Evolutionary conservation across 2,888 invertebrate species (phyloP).

Genomic region (Hirtodrosophila cameraria): DNA sequence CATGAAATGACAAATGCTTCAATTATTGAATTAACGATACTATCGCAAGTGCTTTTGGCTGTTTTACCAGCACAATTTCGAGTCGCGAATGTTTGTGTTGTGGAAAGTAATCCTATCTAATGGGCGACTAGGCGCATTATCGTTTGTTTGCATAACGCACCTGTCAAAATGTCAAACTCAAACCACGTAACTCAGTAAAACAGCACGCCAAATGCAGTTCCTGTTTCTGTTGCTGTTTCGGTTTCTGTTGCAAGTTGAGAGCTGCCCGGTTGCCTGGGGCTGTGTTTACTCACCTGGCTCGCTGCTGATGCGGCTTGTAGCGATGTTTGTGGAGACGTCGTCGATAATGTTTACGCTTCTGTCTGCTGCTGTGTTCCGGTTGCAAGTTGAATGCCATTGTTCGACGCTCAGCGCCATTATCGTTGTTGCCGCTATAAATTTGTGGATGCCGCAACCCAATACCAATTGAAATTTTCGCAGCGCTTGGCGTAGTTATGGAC

Average conservation of each 20-base stretch:
- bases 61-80: too few relatives aligned
- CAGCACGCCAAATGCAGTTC: not conserved
- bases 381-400: not conserved
- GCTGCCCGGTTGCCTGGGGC: not conserved
- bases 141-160: conserved; percentile 39
- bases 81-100: too few relatives aligned
- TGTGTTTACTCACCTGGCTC: conserved; percentile 61
- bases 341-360: conserved; percentile 72
- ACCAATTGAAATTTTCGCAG: conserved; percentile 20
- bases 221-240: too few relatives aligned
- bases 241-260: conserved; percentile 3
- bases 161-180: conserved; percentile 47
- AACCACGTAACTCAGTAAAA: conserved; percentile 26
- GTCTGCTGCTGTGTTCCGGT: conserved; percentile 25
- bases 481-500: conserved; percentile 16
- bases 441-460: conserved; percentile 16
- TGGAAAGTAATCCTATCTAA: too few relatives aligned
- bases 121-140: too few relatives aligned
- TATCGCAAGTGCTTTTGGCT: too few relatives aligned
- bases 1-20: too few relatives aligned
- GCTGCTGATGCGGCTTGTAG: conserved; percentile 66
- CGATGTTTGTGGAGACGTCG: conserved; percentile 70
- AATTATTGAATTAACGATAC: too few relatives aligned
- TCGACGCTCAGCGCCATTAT: conserved; percentile 19
- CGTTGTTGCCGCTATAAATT: conserved; percentile 12